These are phyloP conservation scores for Spisula subtruncata DNA, from an alignment of 2,888 invertebrate genomes.

Conservation along the genomic window DNA sequence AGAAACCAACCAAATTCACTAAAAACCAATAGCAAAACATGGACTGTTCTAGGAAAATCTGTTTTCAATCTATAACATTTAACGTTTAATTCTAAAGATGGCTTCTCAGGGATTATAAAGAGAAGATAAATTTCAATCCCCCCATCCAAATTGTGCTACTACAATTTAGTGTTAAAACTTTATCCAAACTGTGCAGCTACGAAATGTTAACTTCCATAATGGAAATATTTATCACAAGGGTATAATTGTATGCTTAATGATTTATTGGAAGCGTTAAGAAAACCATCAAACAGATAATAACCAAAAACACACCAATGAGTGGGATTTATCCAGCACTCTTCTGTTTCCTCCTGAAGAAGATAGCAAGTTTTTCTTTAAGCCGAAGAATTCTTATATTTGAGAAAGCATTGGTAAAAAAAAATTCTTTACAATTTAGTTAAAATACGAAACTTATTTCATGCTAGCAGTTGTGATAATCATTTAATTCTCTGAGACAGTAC, in stretches of 20 bases:
- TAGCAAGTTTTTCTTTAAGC: background rate
- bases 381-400: too few species aligned
- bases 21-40: background rate
- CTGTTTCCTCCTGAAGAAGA: background rate
- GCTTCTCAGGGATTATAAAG: background rate
- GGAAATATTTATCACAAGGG: background rate
- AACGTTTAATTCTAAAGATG: background rate
- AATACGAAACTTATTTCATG: too few species aligned
- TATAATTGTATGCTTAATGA: background rate
- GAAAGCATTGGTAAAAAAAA: too few species aligned
- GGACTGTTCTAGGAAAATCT: background rate
- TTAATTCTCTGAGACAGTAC: too few species aligned
- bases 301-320: background rate
- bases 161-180: too few species aligned
- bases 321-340: too few species aligned
- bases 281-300: background rate
- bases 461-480: too few species aligned
- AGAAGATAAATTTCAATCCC: background rate
- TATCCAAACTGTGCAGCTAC: background rate
- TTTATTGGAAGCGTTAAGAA: background rate
- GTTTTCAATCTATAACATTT: background rate
- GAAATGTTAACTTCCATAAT: background rate
- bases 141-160: too few species aligned
- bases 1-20: background rate
- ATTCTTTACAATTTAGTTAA: too few species aligned